These are phyloP conservation scores for Crematogaster levior DNA, from an alignment of 2,888 invertebrate genomes.

Conservation along the genomic window DNA sequence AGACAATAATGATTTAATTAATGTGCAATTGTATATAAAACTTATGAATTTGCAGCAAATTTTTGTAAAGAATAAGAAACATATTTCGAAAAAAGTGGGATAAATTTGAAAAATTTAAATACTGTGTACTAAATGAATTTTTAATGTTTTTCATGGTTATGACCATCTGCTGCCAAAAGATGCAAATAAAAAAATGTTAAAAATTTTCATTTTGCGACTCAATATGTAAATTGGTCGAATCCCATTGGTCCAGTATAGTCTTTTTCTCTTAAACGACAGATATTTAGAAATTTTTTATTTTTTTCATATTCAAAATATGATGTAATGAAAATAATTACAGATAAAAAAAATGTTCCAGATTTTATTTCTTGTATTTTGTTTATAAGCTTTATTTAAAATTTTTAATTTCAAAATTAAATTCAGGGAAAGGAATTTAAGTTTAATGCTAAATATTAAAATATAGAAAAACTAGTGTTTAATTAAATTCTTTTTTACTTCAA, in stretches of 20 bases:
- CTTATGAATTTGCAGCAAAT: background rate
- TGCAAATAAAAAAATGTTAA: background rate
- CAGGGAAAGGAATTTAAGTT: no score
- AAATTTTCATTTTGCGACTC: background rate
- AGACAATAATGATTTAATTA: background rate
- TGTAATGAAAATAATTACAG: background rate
- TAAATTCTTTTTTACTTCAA: conserved; percentile 1
- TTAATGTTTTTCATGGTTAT: background rate
- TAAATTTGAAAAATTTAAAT: conserved; percentile 7
- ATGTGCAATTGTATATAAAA: background rate
- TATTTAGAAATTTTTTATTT: background rate
- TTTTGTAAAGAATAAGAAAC: background rate
- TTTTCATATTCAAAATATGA: background rate
- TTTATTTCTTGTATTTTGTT: background rate
- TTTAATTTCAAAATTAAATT: background rate
- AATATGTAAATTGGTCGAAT: conserved; percentile 15
- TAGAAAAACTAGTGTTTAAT: background rate
- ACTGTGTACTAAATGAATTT: background rate
- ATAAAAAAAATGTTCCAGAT: background rate
- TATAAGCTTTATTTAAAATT: background rate
- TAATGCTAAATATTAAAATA: background rate
- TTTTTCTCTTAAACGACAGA: background rate
- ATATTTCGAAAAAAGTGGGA: background rate
- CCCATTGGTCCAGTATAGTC: background rate
- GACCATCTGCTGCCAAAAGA: background rate